A percentile compares a stretch with the other conserved stretches of the same genome.
Evolutionary conservation across 2,113 vertebrate genomes (phyloP).

Genomic region (Brachypteracias leptosomus): DNA sequence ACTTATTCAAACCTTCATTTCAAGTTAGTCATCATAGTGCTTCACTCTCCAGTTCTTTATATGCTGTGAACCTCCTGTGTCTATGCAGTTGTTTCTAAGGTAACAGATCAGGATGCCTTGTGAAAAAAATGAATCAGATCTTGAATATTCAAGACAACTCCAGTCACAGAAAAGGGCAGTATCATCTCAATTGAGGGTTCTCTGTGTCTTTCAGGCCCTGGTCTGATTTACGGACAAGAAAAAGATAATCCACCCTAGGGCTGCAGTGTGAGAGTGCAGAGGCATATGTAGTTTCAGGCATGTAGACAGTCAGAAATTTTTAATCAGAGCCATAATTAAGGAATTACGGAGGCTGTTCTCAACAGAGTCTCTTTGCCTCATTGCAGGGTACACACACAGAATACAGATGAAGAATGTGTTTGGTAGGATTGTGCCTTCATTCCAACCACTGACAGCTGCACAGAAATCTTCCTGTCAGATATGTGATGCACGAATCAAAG

Average conservation of each 20-base stretch:
- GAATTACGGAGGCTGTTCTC: constrained; percentile 2
- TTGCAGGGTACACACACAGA: neutral
- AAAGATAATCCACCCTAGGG: neutral
- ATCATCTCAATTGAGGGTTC: neutral
- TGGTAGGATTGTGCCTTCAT: neutral
- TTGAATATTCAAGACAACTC: constrained; percentile 65
- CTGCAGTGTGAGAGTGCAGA: neutral
- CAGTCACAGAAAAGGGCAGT: constrained; percentile 16
- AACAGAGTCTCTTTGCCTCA: neutral
- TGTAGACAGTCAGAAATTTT: constrained; percentile 46
- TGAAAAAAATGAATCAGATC: constrained; percentile 55
- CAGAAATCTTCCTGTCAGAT: neutral
- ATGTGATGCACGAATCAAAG: neutral
- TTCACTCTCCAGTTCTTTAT: constrained; percentile 4
- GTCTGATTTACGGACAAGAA: constrained; percentile 8
- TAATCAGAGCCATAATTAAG: constrained; percentile 53
- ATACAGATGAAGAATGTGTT: constrained; percentile 35
- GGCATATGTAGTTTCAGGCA: neutral
- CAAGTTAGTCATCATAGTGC: constrained; percentile 4
- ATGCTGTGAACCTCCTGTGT: constrained; percentile 31
- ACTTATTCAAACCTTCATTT: neutral
- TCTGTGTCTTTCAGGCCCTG: neutral
- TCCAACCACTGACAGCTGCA: neutral
- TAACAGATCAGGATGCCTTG: constrained; percentile 55
- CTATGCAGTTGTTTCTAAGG: constrained; percentile 70